Evolutionary conservation across 2,113 vertebrate species (phyloP).

Genomic region (Myodes glareolus): DNA sequence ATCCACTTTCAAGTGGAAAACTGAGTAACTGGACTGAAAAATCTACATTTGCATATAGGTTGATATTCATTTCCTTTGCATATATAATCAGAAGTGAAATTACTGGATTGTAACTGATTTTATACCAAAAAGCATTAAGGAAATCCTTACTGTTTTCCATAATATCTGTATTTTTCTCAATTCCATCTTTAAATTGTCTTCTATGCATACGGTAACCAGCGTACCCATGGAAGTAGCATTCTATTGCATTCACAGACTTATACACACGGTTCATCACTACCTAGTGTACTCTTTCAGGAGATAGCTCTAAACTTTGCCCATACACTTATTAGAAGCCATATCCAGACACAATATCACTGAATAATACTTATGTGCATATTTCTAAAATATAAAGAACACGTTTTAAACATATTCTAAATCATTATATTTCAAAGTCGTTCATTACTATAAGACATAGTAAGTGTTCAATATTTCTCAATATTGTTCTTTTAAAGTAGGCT

Average conservation of each 20-base stretch:
- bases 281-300: background rate
- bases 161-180: background rate
- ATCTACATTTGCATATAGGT: background rate
- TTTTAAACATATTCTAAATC: conserved; percentile 12
- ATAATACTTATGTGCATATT: background rate
- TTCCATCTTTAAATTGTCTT: background rate
- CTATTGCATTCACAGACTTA: background rate
- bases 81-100: background rate
- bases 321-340: background rate
- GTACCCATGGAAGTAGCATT: background rate
- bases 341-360: background rate
- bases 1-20: background rate
- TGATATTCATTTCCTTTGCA: background rate
- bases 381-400: conserved; percentile 22
- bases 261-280: background rate
- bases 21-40: background rate
- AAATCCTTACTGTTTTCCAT: background rate
- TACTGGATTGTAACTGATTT: background rate
- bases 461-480: background rate
- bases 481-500: background rate
- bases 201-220: background rate
- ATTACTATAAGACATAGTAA: background rate
- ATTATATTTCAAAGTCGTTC: background rate
- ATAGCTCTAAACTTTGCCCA: background rate
- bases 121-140: background rate